Percentiles rank a stretch among this genome's conserved stretches.
phyloP scores from a whole-genome alignment of 2,113 vertebrate genomes.

The Corynorhinus townsendii region DNA sequence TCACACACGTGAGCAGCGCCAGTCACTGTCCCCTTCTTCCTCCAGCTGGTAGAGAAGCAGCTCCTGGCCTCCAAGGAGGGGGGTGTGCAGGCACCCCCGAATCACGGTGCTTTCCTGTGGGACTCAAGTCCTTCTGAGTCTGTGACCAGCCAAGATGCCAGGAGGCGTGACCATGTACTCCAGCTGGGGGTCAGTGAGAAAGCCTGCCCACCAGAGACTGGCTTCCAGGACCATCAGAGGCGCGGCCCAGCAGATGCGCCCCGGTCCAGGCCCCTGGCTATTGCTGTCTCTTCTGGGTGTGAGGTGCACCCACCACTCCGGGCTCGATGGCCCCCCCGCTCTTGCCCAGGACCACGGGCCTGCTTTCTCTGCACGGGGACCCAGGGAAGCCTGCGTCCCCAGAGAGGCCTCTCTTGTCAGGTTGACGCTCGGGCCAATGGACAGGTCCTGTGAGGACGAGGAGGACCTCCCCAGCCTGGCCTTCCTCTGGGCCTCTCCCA shows the following conservation, averaged over 20 bases:
- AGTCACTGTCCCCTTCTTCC: background rate
- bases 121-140: background rate
- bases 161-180: background rate
- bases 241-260: accelerated
- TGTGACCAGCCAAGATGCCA: background rate
- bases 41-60: conserved; percentile 47
- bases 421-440: too few relatives aligned
- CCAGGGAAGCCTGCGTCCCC: too few relatives aligned
- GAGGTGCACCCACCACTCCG: too few relatives aligned
- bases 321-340: too few relatives aligned
- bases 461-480: too few relatives aligned
- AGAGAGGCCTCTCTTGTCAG: too few relatives aligned
- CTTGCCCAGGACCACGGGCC: too few relatives aligned
- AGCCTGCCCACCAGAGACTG: background rate
- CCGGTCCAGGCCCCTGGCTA: background rate
- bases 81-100: background rate
- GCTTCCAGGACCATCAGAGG: background rate
- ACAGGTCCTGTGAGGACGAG: background rate
- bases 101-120: background rate
- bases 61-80: background rate
- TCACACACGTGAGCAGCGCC: background rate
- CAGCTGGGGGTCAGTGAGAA: background rate
- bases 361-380: too few relatives aligned
- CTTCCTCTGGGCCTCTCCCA: too few relatives aligned
- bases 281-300: too few relatives aligned